Base-by-base conservation (phyloP, 1,140 invertebrate species). In the Solenopsis invicta region DNA sequence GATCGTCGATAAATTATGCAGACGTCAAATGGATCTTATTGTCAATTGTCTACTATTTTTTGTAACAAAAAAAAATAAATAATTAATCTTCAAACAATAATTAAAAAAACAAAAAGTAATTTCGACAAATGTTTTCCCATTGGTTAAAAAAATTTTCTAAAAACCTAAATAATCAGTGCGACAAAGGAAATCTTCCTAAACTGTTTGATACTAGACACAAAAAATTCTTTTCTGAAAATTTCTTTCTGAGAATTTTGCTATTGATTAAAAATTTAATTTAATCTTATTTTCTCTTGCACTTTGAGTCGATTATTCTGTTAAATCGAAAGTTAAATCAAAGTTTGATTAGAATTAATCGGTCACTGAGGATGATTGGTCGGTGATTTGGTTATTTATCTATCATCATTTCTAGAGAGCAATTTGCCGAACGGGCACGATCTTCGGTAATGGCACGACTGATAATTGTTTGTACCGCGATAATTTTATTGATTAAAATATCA, bases 401-500 rank as follows among this genome's bases (percentile, higher is more conserved):
- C 18, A 29, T 24, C 9, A 72, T 74, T 12, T 59, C 12, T 10
- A 10, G 12, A 76, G n/a, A 41, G n/a, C 34, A 56, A 6, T 75
- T 75, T 12, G 12, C 6, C 16, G 12, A 41, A 37, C 9, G n/a
- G n/a, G n/a, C n/a, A n/a, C n/a, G n/a, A n/a, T n/a, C n/a, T n/a
- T n/a, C 41, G 41, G 8, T 41, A 41, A 41, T 41, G 34, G 5
- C 5, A 37, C 12, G 21, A 16, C 9, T 52, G 24, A 72, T 72
- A 54, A 74, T 74, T 37, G 29, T 61, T 76, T 18, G 56, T 45
- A 29, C 29, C 37, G 9, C 37, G 16, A 76, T 16, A 61, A 45
- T 54, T 21, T 18, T 76, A 13, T 18, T 9, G 21, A 59, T 37
- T 37, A 54, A 74, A 56, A 21, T 50, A 71, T 75, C 29, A 75